Percentiles rank a stretch among this genome's conserved stretches.
Conservation (phyloP, 2,113 vertebrate genomes). For the Cinclus cinclus region DNA sequence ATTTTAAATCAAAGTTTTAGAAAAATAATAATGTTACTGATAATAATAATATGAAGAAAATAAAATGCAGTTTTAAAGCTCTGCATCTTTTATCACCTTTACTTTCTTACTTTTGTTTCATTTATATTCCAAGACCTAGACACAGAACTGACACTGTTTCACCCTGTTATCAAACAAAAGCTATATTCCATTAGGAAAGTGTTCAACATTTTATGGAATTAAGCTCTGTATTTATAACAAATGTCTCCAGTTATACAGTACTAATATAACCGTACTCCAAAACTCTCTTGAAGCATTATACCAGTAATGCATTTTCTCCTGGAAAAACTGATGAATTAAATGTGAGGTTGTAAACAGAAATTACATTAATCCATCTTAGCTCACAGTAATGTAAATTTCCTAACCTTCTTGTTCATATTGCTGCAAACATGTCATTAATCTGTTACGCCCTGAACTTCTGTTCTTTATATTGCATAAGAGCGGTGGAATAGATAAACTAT, state of each 20-base stretch:
- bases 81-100: not conserved
- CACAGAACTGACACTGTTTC: not conserved
- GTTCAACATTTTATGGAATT: not conserved
- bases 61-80: not conserved
- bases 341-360: conserved; percentile 48
- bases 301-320: conserved; percentile 38
- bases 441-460: conserved; percentile 27
- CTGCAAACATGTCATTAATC: conserved; percentile 52
- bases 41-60: not conserved
- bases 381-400: conserved; percentile 47
- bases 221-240: not conserved
- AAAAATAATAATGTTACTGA: not conserved
- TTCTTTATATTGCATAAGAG: not conserved
- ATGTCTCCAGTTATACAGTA: not conserved
- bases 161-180: not conserved
- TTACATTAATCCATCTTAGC: conserved; percentile 70
- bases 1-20: not conserved
- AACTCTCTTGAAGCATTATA: not conserved
- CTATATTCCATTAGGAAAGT: not conserved
- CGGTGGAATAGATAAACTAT: conserved; percentile 31
- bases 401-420: conserved; percentile 54
- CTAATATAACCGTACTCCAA: not conserved
- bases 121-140: not conserved
- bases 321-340: conserved; percentile 62
- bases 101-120: not conserved